These are phyloP conservation scores for Podarcis siculus DNA, from an alignment of 2,797 vertebrate genomes.

Conservation along the genomic window DNA sequence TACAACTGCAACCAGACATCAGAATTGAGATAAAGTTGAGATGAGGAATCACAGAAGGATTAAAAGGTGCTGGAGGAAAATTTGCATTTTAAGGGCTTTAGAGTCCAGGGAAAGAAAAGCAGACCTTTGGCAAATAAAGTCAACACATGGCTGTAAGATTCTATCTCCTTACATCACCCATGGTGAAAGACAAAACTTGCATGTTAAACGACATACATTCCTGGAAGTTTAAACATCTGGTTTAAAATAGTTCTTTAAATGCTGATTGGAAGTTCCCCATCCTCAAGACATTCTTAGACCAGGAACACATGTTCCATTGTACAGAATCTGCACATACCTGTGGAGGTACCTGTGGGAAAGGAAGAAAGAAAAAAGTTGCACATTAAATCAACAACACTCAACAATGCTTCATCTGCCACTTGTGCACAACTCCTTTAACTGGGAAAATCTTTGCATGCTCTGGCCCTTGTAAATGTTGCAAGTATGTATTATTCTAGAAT, in stretches of 20 bases:
- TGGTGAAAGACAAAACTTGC: neutral
- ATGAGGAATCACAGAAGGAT: neutral
- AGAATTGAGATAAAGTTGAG: neutral
- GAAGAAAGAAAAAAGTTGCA: conserved; percentile 15
- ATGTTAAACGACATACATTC: neutral
- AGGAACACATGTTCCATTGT: neutral
- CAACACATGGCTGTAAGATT: too few species aligned
- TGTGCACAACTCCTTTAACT: neutral
- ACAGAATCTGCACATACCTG: conserved; percentile 61
- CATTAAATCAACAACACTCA: neutral
- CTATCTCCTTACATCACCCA: too few species aligned
- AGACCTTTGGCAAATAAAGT: neutral
- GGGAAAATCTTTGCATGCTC: neutral
- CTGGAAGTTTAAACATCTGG: neutral
- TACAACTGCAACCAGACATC: neutral
- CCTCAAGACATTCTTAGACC: neutral
- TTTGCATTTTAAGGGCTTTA: neutral
- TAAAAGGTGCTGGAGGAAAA: too few species aligned
- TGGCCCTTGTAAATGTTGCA: neutral
- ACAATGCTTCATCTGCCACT: neutral
- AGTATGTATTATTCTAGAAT: neutral
- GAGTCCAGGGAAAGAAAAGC: neutral
- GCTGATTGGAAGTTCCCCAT: neutral
- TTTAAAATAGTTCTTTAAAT: neutral
- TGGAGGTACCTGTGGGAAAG: conserved; percentile 68